Evolutionary conservation across 1,140 invertebrate species (phyloP), one percentile per base, ranked within the genome.

Genomic region (Hormaphis cornu): DNA sequence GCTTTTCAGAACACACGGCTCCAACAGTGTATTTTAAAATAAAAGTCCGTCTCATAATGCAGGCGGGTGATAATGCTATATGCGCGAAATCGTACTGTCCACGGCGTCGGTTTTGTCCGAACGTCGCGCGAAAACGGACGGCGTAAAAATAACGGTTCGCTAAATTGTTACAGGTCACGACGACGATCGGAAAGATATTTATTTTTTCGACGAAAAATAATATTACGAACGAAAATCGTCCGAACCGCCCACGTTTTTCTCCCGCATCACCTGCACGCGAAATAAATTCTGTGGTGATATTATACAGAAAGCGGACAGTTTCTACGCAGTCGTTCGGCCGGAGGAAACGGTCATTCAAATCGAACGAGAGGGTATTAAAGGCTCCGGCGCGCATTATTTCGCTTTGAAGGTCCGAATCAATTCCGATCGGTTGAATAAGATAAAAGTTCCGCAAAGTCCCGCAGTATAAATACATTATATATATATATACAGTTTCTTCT

Each of bases 401-500:
- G 20, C 61, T 66, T 50, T 66, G 61, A 50, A 66, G 61, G 61
- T 46, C 44, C 28, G 20, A 66, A 66, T 66, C 61, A 66, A 66
- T 66, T 50, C 61, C 44, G 61, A 66, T 66, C 61, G 44, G 28
- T 66, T 48, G 61, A 66, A 66, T 35, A 28, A 66, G 61, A 66
- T 66, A 66, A 66, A 66, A 66, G 61, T 48, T 66, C 61, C 18
- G n/a, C n/a, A 35, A 66, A 48, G 61, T 66, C 61, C 61, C 48
- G 61, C 40, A 66, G 50, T 48, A 66, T 24, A n/a, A n/a, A n/a
- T n/a, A n/a, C n/a, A n/a, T n/a, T n/a, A n/a, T n/a, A n/a, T n/a
- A n/a, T n/a, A n/a, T n/a, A n/a, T n/a, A n/a, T n/a, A n/a, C n/a
- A 66, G 61, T 66, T 66, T 66, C 61, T 66, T 66, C 30, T 44